Base-by-base conservation (phyloP, 92 coral and sea anemone species). In the Epizoanthus scotinus region DNA sequence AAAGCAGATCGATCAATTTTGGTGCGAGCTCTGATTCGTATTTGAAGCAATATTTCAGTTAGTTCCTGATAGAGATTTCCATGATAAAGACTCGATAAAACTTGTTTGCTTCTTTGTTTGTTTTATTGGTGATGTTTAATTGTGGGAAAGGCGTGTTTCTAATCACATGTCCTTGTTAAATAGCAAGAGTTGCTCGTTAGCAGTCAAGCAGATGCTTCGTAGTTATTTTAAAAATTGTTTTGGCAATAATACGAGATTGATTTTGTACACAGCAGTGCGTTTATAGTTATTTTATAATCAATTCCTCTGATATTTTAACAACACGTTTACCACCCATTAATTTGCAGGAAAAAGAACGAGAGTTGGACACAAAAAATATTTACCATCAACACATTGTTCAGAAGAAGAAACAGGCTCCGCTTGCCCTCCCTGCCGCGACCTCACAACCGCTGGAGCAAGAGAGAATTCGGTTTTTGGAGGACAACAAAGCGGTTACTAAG, bases 361-460 rank as follows among this genome's bases (percentile, higher is more conserved):
- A 91, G 82, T 67, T 96, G 52, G 97, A 93, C 54, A 73, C 82
- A 79, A 87, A 90, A n/a, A 96, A 96, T 61, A 87, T 96, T 58
- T 94, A 96, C 69, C 98, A 96, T 58, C 89, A 85, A 5, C 98
- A 87, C n/a, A 96, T 89, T 55, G 90, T 78, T 2, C 81, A 80
- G 19, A 84, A 88, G 78, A 86, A 91, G 79, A 96, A 93, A 64
- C 94, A 83, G 79, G 83, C 79, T 28, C 83, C 91, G 2, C 82
- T 82, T 10, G 92, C 91, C 3, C 93, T 94, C n/a, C 91, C 94
- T 0, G 87, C 89, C 24, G 91, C 73, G 12, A 66, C 77, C 6
- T 72, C 74, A 61, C 84, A 19, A 71, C 40, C 3, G 4, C 49
- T 63, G 68, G 73, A 19, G 52, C 31, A 22, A 44, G 53, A 29